phyloP scores from a whole-genome alignment of 2,113 vertebrate genomes.

The Orthonyx spaldingii region DNA sequence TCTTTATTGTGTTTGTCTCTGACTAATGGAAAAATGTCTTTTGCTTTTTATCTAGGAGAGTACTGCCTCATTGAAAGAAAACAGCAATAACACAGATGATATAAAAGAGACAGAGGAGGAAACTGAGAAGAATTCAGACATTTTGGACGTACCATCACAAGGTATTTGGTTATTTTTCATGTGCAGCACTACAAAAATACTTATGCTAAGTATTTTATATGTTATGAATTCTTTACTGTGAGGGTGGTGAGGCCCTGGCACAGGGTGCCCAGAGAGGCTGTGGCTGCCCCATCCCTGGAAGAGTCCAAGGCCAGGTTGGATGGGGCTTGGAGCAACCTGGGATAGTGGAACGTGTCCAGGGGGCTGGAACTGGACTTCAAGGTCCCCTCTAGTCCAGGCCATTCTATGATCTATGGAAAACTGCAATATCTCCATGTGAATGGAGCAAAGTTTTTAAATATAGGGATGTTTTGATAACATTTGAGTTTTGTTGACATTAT shows the following conservation, averaged over 20 bases:
- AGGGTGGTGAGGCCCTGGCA: neutral
- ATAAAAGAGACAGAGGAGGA: neutral
- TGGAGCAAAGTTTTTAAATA: neutral
- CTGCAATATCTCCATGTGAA: neutral
- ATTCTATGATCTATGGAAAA: neutral
- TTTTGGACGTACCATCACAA: neutral
- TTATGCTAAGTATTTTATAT: neutral
- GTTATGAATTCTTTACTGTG: neutral
- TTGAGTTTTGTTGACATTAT: neutral
- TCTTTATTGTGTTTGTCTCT: neutral
- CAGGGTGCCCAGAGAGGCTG: neutral
- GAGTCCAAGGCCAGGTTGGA: neutral
- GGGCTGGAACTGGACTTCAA: neutral
- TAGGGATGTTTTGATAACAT: neutral
- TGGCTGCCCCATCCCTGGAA: neutral
- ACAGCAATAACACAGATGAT: neutral
- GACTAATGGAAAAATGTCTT: neutral
- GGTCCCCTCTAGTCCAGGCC: neutral
- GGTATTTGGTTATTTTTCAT: slow-evolving; percentile 39
- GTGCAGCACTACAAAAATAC: neutral
- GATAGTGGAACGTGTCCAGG: neutral
- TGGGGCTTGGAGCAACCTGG: neutral
- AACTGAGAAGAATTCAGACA: slow-evolving; percentile 1
- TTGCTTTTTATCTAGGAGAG: slow-evolving; percentile 20
- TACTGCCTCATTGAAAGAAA: slow-evolving; percentile 7